Base-by-base conservation (phyloP, 2,113 vertebrate genomes). In the Meles meles region DNA sequence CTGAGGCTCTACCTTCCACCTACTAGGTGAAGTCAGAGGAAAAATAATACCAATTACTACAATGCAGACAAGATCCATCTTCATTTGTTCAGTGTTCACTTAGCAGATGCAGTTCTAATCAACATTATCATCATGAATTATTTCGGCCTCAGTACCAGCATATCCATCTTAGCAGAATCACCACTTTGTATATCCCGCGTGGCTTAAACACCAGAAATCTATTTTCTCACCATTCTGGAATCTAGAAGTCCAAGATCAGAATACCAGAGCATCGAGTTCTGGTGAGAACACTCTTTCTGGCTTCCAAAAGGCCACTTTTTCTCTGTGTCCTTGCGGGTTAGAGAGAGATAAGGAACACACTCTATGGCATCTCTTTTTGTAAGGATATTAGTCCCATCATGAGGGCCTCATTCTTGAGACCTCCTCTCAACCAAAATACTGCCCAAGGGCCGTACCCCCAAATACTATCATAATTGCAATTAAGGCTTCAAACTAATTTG, bases 41-140 rank as follows among this genome's bases (percentile, higher is more conserved):
- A 93, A 91, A 82, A 84, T 49, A 71, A 85, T 44, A 59, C 18
- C 83, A 76, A 65, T 94, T 74, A 91, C 37, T 34, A 3, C 6
- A 76, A 44, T 76, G 37, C 21, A 31, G n/a, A 49, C 69, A 47
- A 27, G 12, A 47, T 80, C 61, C 42, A 81, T 76, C 49, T 76
- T 69, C 49, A 82, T 83, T 42, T 91, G 42, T 92, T 57, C 34
- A 37, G 13, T 18, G n/a, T 55, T 94, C 71, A 80, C 47, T 25
- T 29, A 29, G 21, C 0, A 7, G 42, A 67, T 55, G 17, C 31
- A 52, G 39, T 88, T 88, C n/a, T 18, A 59, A 63, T 61, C 47
- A 74, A 49, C 69, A 27, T n/a, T 13, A 52, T 83, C 55, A 67
- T 47, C 17, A 2, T 2, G 3, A 9, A 17, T 6, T 29, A 37